phyloP scores from a whole-genome alignment of 2,888 invertebrate genomes.

The Drosophila paranaensis region DNA sequence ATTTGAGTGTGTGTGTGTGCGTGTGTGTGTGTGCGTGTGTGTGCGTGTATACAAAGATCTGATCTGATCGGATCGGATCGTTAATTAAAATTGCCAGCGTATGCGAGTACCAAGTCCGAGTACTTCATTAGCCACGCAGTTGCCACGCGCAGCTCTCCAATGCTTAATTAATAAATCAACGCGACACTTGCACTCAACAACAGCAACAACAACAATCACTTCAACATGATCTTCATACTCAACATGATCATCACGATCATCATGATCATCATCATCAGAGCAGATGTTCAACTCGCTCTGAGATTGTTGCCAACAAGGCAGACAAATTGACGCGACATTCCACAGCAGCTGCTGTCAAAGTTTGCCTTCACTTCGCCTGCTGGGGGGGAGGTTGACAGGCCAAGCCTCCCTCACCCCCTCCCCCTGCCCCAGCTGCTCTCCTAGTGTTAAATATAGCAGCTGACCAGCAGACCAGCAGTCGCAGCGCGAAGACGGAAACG shows the following conservation, averaged over 20 bases:
- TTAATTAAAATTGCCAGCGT: slow-evolving; percentile 78
- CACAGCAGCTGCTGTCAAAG: slow-evolving; percentile 43
- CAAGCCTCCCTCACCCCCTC: background rate
- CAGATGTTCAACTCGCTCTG: slow-evolving; percentile 50
- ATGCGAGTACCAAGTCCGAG: slow-evolving; percentile 42
- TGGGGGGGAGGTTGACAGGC: slow-evolving; percentile 3
- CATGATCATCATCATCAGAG: slow-evolving; percentile 25
- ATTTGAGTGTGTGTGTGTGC: slow-evolving; percentile 18
- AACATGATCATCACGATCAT: slow-evolving; percentile 8
- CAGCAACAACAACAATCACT: slow-evolving; percentile 44
- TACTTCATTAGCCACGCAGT: slow-evolving; percentile 73
- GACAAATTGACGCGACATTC: slow-evolving; percentile 83
- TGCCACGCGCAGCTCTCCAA: slow-evolving; percentile 75
- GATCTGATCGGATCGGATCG: slow-evolving; percentile 50
- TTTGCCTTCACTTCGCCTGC: slow-evolving; percentile 5
- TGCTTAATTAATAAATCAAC: slow-evolving; percentile 84
- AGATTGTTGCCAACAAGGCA: slow-evolving; percentile 70
- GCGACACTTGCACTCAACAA: slow-evolving; percentile 81
- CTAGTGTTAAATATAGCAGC: slow-evolving; percentile 50
- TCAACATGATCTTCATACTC: slow-evolving; percentile 30
- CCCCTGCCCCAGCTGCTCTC: background rate
- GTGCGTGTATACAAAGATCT: slow-evolving; percentile 17
- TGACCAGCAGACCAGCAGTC: slow-evolving; percentile 36
- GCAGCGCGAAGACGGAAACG: slow-evolving; percentile 66
- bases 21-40: background rate